Conservation (phyloP, 2,888 invertebrate genomes). For the Lasius platythorax region DNA sequence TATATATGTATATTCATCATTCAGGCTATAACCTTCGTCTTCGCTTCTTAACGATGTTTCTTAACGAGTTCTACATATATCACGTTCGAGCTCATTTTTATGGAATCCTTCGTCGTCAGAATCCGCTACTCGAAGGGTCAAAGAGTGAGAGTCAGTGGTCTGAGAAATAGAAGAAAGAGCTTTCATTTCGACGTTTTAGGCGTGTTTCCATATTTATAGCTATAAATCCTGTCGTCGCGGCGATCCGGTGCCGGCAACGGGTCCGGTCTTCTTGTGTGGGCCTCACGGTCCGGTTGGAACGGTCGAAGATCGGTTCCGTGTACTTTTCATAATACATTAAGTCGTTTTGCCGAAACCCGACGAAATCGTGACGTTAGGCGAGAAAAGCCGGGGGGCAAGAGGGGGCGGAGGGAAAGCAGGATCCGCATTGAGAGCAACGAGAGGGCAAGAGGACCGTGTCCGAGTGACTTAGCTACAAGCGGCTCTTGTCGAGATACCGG, state of each 20-base stretch:
- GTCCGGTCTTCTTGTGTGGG: constrained; percentile 71
- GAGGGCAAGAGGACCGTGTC: constrained; percentile 69
- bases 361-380: constrained; percentile 54
- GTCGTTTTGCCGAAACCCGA: constrained; percentile 74
- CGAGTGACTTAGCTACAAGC: constrained; percentile 76
- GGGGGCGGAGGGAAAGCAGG: neutral
- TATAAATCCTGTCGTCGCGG: constrained; percentile 23
- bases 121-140: neutral
- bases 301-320: constrained; percentile 69
- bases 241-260: neutral
- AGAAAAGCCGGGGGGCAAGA: neutral
- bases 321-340: constrained; percentile 81
- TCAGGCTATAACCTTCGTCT: neutral
- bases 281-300: constrained; percentile 32
- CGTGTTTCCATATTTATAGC: constrained; percentile 46
- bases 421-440: constrained; percentile 58
- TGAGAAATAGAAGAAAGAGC: neutral
- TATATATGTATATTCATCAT: neutral
- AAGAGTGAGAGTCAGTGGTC: neutral
- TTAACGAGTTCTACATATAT: neutral
- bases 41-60: neutral
- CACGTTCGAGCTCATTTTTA: neutral
- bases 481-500: constrained; percentile 68
- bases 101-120: neutral
- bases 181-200: constrained; percentile 13